A percentile compares a stretch with the other conserved stretches of the same genome.
These are phyloP conservation scores for Dryoscopus gambensis DNA, from an alignment of 2,113 vertebrate species.

Conservation along the genomic window DNA sequence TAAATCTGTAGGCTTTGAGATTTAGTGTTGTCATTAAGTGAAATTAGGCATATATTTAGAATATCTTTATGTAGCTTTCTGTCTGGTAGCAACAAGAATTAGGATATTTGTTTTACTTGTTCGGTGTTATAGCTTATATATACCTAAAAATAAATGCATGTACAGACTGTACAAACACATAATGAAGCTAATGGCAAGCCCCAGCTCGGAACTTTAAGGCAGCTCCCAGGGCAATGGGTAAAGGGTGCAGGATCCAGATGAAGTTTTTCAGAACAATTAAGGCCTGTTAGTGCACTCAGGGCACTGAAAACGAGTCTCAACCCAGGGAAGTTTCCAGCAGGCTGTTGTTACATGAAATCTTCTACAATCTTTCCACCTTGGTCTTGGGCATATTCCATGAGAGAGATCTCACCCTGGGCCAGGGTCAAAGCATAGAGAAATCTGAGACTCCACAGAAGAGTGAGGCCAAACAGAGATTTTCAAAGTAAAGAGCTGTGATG, in stretches of 20 bases:
- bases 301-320: background rate
- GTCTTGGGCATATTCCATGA: background rate
- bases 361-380: background rate
- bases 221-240: background rate
- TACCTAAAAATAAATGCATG: background rate
- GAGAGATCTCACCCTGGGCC: background rate
- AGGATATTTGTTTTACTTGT: background rate
- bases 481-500: background rate
- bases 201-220: background rate
- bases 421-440: background rate
- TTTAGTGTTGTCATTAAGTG: background rate
- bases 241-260: background rate
- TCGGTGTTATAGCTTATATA: background rate
- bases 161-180: fast-evolving
- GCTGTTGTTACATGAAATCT: background rate
- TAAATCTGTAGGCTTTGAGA: background rate
- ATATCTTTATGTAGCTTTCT: background rate
- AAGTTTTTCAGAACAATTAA: background rate
- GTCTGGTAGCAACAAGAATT: background rate
- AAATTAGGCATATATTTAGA: background rate
- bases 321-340: background rate
- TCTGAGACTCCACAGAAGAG: background rate
- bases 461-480: background rate
- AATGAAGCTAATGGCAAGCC: background rate
- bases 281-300: background rate